Percentiles rank a stretch among this genome's conserved stretches.
Conservation (phyloP, 2,113 vertebrate species). For the Hemiprocne comata region DNA sequence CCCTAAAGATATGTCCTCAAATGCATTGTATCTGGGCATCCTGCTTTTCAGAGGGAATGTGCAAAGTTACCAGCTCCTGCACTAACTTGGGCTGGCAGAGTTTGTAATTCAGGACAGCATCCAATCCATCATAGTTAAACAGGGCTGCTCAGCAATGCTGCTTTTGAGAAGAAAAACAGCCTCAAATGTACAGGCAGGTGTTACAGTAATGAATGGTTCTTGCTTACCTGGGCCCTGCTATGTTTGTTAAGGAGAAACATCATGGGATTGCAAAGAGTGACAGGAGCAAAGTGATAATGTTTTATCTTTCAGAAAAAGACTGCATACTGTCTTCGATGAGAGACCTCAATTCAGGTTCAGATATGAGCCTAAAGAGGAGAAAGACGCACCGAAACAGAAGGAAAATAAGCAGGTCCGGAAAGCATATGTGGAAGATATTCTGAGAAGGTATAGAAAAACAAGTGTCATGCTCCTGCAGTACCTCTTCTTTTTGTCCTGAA, state of each 20-base stretch:
- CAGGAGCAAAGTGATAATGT: background rate
- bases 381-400: background rate
- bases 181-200: background rate
- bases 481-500: background rate
- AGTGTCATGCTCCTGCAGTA: background rate
- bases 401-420: background rate
- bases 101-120: background rate
- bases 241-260: background rate
- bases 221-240: background rate
- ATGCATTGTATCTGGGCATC: rapidly evolving
- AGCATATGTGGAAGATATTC: background rate
- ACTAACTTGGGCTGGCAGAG: background rate
- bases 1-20: background rate
- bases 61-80: background rate
- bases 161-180: background rate
- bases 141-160: background rate
- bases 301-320: conserved; percentile 17
- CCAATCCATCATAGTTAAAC: background rate
- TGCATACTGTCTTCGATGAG: conserved; percentile 37
- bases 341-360: background rate
- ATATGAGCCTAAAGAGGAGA: background rate
- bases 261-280: background rate
- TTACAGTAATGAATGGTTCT: background rate
- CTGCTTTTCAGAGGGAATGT: background rate
- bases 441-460: background rate